Evolutionary conservation across 2,797 vertebrate species (phyloP).

Genomic region (Gobionotothen gibberifrons): DNA sequence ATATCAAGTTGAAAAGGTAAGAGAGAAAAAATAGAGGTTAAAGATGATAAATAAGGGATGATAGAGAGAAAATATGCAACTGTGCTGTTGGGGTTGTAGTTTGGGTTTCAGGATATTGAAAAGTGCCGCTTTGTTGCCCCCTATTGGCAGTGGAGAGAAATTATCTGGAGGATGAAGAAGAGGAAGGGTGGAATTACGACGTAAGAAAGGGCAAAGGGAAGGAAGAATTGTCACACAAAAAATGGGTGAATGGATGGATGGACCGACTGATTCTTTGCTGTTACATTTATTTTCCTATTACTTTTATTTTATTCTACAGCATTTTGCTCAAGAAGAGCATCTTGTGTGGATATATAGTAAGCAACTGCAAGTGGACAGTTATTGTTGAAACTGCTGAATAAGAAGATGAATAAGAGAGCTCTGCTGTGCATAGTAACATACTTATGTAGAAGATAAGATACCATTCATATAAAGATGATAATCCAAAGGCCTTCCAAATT

Average conservation of each 20-base stretch:
- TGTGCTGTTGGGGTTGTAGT: conserved; percentile 8
- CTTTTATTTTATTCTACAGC: too few species aligned
- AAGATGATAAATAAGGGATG: not conserved
- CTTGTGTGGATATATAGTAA: too few species aligned
- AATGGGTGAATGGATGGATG: conserved; percentile 4
- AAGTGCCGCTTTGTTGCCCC: conserved; percentile 69
- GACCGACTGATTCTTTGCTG: too few species aligned
- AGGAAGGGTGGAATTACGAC: not conserved
- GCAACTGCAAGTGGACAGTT: too few species aligned
- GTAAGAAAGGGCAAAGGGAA: too few species aligned
- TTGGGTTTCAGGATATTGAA: conserved; percentile 23
- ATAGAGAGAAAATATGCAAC: not conserved
- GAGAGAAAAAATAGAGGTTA: not conserved
- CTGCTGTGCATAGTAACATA: too few species aligned
- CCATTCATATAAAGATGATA: not conserved
- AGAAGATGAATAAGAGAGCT: not conserved
- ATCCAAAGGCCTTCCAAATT: too few species aligned
- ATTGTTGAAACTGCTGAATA: not conserved
- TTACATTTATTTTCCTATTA: too few species aligned
- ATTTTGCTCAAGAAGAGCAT: too few species aligned
- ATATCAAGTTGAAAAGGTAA: too few species aligned
- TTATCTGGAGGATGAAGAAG: not conserved
- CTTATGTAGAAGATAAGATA: too few species aligned
- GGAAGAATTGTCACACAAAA: not conserved
- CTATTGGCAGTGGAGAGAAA: conserved; percentile 59